These are phyloP conservation scores for Sebastes fasciatus DNA, from an alignment of 2,113 vertebrate species.

Conservation along the genomic window DNA sequence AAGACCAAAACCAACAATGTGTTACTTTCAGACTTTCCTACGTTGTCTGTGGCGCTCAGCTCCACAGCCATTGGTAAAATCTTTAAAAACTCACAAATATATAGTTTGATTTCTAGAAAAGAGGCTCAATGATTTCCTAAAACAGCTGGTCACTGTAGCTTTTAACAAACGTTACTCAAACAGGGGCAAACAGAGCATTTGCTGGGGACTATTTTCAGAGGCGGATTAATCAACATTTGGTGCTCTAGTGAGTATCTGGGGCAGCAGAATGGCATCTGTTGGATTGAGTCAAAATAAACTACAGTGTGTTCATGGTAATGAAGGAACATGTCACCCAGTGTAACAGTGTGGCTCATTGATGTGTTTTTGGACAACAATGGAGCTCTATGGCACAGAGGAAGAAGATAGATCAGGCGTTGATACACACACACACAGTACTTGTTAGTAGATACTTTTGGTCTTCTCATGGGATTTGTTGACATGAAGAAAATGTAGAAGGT, in stretches of 20 bases:
- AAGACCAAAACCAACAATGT: neutral
- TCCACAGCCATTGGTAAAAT: neutral
- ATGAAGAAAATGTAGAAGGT: neutral
- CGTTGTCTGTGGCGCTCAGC: neutral
- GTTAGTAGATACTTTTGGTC: neutral
- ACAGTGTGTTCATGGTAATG: neutral
- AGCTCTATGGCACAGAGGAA: slow-evolving; percentile 17
- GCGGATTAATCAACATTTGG: neutral
- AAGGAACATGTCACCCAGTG: neutral
- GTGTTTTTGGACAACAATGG: slow-evolving; percentile 5
- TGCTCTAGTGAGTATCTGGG: neutral
- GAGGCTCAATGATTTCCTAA: neutral
- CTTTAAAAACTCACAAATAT: neutral
- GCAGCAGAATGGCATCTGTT: neutral
- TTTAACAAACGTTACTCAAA: neutral
- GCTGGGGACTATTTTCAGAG: neutral
- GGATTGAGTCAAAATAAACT: neutral
- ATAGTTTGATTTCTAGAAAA: neutral
- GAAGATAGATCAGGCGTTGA: neutral
- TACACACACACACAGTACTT: neutral
- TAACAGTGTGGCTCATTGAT: neutral
- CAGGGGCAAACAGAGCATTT: neutral
- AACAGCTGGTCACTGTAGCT: neutral
- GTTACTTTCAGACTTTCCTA: neutral
- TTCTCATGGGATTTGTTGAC: slow-evolving; percentile 8